phyloP scores from a whole-genome alignment of 1,140 invertebrate genomes.

The Mizuhopecten yessoensis region DNA sequence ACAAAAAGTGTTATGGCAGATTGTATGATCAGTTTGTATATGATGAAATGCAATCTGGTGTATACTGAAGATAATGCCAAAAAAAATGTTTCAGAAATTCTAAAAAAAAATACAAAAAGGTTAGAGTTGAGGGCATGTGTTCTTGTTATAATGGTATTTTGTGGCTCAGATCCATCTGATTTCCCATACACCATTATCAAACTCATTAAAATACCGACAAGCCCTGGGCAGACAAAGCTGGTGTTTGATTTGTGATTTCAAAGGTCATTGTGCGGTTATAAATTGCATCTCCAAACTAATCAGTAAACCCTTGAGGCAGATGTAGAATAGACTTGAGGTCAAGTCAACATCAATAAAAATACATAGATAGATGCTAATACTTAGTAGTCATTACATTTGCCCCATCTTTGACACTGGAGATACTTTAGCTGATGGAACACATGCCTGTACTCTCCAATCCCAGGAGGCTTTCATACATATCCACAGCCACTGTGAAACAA shows the following conservation, averaged over 20 bases:
- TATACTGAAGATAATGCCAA: background rate
- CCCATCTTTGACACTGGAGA: background rate
- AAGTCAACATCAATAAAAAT: conserved; percentile 28
- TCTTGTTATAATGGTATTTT: background rate
- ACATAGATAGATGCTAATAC: background rate
- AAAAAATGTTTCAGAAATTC: background rate
- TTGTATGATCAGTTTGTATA: background rate
- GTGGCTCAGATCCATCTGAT: background rate
- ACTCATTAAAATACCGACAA: conserved; percentile 34
- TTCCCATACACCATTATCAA: background rate
- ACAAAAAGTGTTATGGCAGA: background rate
- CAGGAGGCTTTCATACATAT: background rate
- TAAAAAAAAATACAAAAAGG: background rate
- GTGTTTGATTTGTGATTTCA: background rate
- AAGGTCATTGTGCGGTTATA: background rate
- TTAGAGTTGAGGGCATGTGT: background rate
- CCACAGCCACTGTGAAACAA: background rate
- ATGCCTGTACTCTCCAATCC: background rate
- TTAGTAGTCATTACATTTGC: background rate
- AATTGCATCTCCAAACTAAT: background rate
- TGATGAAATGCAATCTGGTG: background rate
- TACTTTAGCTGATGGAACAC: background rate
- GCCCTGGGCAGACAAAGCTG: conserved; percentile 2
- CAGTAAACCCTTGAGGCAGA: background rate
- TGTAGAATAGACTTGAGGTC: background rate